Evolutionary conservation across 2,888 invertebrate genomes (phyloP).

Genomic region (Euplagia quadripunctaria): DNA sequence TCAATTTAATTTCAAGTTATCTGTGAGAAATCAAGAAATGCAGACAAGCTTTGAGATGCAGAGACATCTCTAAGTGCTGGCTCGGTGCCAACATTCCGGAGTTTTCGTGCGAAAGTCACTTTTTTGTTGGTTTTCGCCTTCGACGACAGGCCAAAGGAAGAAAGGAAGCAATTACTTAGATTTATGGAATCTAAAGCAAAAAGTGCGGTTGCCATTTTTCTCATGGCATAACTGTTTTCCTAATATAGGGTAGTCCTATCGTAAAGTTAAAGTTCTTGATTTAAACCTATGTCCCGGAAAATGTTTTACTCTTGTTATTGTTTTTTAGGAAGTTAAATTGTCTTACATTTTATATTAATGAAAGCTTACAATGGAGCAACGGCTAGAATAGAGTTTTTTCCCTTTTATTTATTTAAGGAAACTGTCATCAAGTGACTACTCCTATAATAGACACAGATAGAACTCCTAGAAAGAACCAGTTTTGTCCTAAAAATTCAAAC

Average conservation of each 20-base stretch:
- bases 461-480: too few species aligned
- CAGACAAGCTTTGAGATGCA: conserved; percentile 64
- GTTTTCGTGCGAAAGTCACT: conserved; percentile 73
- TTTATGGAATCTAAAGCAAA: conserved; percentile 75
- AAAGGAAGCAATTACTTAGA: conserved; percentile 83
- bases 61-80: conserved; percentile 69
- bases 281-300: conserved; percentile 21
- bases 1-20: conserved; percentile 44
- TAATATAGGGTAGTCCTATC: conserved; percentile 17
- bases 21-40: conserved; percentile 50
- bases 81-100: conserved; percentile 67
- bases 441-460: too few species aligned
- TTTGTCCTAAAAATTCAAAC: too few species aligned
- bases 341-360: neutral
- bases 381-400: neutral
- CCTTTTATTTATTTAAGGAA: neutral
- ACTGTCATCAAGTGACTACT: too few species aligned
- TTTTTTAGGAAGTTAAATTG: neutral
- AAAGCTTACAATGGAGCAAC: neutral
- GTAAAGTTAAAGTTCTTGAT: conserved; percentile 14
- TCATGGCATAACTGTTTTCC: conserved; percentile 39
- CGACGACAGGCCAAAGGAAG: conserved; percentile 59
- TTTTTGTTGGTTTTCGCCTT: conserved; percentile 73
- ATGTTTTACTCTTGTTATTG: conserved; percentile 11
- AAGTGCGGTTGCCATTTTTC: conserved; percentile 54